Evolutionary conservation across 2,888 invertebrate genomes (phyloP), one percentile per base, ranked within the genome.

Genomic region (Neuroscelio doddi): DNA sequence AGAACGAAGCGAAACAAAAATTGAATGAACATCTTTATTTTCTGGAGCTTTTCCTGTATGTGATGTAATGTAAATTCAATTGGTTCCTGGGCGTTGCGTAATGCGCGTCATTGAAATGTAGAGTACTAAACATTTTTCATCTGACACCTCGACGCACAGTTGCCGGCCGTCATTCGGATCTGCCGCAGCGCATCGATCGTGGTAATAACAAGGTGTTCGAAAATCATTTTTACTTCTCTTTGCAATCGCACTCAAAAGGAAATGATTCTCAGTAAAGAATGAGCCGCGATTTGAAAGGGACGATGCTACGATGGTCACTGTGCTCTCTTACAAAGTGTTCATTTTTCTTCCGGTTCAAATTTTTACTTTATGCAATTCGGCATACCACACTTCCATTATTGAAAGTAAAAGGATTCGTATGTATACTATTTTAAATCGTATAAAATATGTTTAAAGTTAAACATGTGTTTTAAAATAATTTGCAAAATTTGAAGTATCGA

Each of bases 111-210:
- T 62, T 55, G 30, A 55, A 55, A 53, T 44, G 50, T 30, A 34
- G 47, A 44, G 44, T 61, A 36, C 41, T 26, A 39, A 46, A 30
- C 30, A 10, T 30, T 30, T 30, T 9, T 30, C 30, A 30, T 30
- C 10, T 2, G n/a, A 3, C 30, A 9, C 30, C 30, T 2, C 9
- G 3, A 9, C 4, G 2, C 3, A 10, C 10, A 9, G 10, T 30
- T 10, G 3, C 9, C 8, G 49, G 52, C 70, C 59, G 52, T 68
- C 62, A 68, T 44, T 46, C 38, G 53, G 70, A 73, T 41, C 49
- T 41, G 21, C 47, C 64, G 39, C 71, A 69, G 62, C 71, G 75
- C 65, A 59, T 52, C 70, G 71, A 73, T 46, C 62, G 68, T 55
- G 21, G 30, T 53, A 52, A 52, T 47, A 42, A 36, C 42, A 46